Evolutionary conservation across 2,888 invertebrate species (phyloP).

Genomic region (Eupithecia inturbata): DNA sequence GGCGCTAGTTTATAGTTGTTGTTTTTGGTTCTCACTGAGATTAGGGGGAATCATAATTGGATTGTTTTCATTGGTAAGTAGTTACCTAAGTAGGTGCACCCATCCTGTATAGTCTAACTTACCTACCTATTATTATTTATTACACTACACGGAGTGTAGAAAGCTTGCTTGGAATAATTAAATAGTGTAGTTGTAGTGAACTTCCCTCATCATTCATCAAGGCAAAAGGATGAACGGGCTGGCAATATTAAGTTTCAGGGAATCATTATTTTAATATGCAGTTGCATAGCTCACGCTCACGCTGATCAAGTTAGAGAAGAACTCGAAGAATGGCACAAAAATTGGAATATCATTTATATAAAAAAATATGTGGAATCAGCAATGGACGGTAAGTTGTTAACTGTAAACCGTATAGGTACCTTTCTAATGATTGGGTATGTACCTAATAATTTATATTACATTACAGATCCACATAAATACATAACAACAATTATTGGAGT

Average conservation of each 20-base stretch:
- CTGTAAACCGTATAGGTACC: background rate
- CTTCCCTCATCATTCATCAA: background rate
- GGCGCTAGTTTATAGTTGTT: constrained; percentile 77
- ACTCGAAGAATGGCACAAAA: constrained; percentile 55
- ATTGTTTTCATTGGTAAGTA: constrained; percentile 65
- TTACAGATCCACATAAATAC: constrained; percentile 69
- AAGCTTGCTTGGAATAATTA: background rate
- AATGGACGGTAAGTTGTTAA: constrained; percentile 53
- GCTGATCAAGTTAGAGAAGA: constrained; percentile 54
- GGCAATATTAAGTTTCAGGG: constrained; percentile 64
- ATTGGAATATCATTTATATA: constrained; percentile 63
- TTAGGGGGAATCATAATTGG: constrained; percentile 75
- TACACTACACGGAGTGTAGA: background rate
- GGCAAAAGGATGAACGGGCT: background rate
- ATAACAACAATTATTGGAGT: constrained; percentile 57
- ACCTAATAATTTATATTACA: too few relatives aligned
- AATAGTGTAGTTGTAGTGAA: background rate
- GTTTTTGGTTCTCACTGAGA: constrained; percentile 79
- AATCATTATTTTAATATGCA: constrained; percentile 50
- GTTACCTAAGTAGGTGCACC: constrained; percentile 36
- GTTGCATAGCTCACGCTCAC: constrained; percentile 57
- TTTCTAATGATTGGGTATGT: too few relatives aligned
- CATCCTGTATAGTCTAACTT: background rate
- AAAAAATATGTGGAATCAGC: constrained; percentile 60
- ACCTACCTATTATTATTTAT: background rate